Base-by-base conservation (phyloP, 1,140 invertebrate species). In the Diprion similis region DNA sequence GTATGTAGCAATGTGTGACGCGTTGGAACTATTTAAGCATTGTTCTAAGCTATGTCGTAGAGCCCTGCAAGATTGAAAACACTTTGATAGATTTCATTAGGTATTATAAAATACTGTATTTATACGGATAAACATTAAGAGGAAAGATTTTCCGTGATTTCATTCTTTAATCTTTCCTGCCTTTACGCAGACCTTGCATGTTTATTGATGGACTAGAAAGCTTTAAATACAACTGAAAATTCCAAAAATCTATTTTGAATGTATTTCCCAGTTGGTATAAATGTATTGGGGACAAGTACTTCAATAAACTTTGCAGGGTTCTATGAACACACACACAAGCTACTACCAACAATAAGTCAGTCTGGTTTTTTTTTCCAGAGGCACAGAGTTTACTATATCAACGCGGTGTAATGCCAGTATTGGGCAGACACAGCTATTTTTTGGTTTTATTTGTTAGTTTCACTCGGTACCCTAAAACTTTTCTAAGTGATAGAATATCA, bases 301-400 rank as follows among this genome's bases (percentile, higher is more conserved):
- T 37, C 13, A 19, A 68, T 68, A 11, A 45, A 68, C 6, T 68
- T 45, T 11, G 69, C 46, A 70, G 69, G 69, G 69, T 46, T 70
- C 69, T 78, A 73, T 71, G 76, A 79, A 78, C 79, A 73, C 78
- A 81, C 78, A 81, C 81, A 83, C 79, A 83, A 77, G 80, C 82
- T 81, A 83, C 80, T 75, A 78, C 78, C 51, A 59, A 59, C 51
- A 59, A 59, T 84, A 85, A 85, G 80, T 84, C 82, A 84, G 83
- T 84, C 82, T 85, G 81, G 81, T 85, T 85, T 85, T 85, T 80
- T 84, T 85, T 85, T 85, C 84, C 83, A 85, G 83, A 85, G 83
- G 84, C 83, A 84, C 82, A 82, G 78, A 82, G 79, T 79, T 79
- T 76, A 81, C 80, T 83, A 83, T 82, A 78, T 82, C 81, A 81